phyloP scores from a whole-genome alignment of 37 sponge, comb jelly and placozoan species.

The Mnemiopsis leidyi region DNA sequence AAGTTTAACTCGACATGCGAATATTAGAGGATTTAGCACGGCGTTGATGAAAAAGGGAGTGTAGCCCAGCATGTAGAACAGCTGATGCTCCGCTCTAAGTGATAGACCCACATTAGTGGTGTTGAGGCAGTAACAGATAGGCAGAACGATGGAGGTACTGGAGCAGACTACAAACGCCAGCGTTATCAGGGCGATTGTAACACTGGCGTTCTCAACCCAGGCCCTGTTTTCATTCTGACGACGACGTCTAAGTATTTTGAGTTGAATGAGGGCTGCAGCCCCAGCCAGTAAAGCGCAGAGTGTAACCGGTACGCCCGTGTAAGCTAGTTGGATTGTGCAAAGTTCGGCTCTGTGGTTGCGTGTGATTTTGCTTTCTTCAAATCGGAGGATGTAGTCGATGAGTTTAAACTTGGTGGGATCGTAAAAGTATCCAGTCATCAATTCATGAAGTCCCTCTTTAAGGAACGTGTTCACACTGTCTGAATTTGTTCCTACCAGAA shows the following conservation, averaged over 20 bases:
- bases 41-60: not conserved
- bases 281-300: not conserved
- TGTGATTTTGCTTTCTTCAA: not conserved
- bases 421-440: not conserved
- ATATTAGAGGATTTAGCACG: not conserved
- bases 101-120: not conserved
- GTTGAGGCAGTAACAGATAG: not conserved
- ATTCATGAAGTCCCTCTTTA: not conserved
- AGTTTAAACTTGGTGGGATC: not conserved
- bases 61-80: not conserved
- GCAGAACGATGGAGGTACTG: not conserved
- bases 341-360: not conserved
- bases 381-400: not conserved
- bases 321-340: not conserved
- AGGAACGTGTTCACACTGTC: not conserved
- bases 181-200: not conserved
- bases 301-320: not conserved
- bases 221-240: not conserved
- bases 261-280: not conserved
- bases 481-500: not conserved
- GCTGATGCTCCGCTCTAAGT: not conserved
- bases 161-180: not conserved
- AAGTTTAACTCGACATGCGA: not conserved
- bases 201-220: not conserved
- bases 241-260: not conserved